Evolutionary conservation across 2,797 vertebrate species (phyloP).

Genomic region (Aldrovandia affinis): DNA sequence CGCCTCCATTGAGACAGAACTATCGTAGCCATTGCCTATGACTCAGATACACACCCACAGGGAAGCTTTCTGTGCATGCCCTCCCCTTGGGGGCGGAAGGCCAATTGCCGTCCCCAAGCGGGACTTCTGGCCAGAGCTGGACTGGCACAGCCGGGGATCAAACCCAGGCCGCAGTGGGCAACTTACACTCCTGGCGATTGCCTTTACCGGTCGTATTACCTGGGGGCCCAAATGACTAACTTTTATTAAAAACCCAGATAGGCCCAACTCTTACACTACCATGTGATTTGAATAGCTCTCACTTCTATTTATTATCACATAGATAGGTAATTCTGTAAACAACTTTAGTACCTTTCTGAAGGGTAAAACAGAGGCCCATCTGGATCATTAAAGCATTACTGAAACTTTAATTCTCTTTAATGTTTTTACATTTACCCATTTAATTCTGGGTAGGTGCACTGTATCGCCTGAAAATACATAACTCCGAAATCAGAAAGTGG

Average conservation of each 20-base stretch:
- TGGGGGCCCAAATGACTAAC: too few relatives aligned
- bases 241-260: neutral
- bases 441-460: neutral
- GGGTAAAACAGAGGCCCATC: neutral
- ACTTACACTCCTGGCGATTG: too few relatives aligned
- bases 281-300: neutral
- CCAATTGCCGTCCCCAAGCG: too few relatives aligned
- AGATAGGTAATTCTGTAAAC: neutral
- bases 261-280: neutral
- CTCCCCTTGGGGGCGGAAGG: too few relatives aligned
- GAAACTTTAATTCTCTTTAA: neutral
- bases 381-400: neutral
- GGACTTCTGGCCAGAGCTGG: too few relatives aligned
- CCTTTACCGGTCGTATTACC: too few relatives aligned
- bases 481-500: neutral
- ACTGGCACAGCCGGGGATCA: too few relatives aligned
- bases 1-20: too few relatives aligned
- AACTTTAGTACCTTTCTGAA: neutral
- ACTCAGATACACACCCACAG: too few relatives aligned
- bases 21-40: too few relatives aligned
- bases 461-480: neutral
- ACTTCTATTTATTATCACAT: neutral
- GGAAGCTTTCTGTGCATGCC: too few relatives aligned
- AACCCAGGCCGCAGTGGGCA: too few relatives aligned
- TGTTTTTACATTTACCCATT: neutral